phyloP scores from a whole-genome alignment of 2,113 vertebrate genomes.

The Dicerorhinus sumatrensis region DNA sequence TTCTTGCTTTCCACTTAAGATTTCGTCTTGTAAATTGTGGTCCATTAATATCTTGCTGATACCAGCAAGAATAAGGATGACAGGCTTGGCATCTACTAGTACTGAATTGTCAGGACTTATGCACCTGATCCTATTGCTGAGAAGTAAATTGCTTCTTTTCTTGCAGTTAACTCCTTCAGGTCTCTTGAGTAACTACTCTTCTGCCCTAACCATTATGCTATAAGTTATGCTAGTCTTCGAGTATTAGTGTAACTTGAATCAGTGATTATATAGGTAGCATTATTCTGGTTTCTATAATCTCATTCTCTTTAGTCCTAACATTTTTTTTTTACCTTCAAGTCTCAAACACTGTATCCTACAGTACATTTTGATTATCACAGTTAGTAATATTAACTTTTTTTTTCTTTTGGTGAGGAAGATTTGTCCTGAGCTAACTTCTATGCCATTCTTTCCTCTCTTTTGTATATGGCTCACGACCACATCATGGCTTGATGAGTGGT shows the following conservation, averaged over 20 bases:
- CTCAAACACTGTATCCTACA: constrained; percentile 14
- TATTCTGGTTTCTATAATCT: not conserved
- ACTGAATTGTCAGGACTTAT: constrained; percentile 29
- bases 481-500: no score
- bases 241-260: constrained; percentile 12
- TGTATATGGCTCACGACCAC: no score
- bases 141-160: constrained; percentile 50
- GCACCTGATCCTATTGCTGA: constrained; percentile 1
- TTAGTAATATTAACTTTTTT: constrained; percentile 28
- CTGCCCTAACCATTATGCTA: not conserved
- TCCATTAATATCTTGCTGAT: constrained; percentile 67
- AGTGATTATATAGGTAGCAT: not conserved
- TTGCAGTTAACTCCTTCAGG: constrained; percentile 8
- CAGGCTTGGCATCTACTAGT: not conserved
- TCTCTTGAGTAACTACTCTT: constrained; percentile 32
- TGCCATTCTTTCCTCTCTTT: no score
- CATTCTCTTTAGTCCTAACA: not conserved
- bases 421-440: no score
- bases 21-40: constrained; percentile 57
- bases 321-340: not conserved
- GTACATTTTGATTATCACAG: not conserved
- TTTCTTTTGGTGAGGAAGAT: no score
- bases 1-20: constrained; percentile 61
- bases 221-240: constrained; percentile 7
- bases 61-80: constrained; percentile 33